phyloP scores from a whole-genome alignment of 2,888 invertebrate species.

The Choristoneura rosaceana region DNA sequence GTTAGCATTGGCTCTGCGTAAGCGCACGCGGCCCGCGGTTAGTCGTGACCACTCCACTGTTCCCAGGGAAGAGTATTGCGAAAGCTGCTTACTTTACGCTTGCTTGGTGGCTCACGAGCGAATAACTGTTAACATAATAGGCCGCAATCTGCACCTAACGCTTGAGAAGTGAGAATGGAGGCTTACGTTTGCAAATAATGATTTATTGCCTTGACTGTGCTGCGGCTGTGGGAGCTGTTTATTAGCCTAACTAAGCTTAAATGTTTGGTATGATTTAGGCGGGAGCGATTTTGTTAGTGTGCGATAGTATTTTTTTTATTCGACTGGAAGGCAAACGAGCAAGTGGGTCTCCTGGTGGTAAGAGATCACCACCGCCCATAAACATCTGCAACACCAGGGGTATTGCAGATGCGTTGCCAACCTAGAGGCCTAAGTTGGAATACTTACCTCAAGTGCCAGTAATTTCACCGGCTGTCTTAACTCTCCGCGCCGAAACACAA shows the following conservation, averaged over 20 bases:
- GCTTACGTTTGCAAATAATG: slow-evolving; percentile 33
- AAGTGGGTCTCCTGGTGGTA: no score
- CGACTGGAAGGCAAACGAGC: no score
- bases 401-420: no score
- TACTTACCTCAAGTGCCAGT: no score
- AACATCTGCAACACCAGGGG: no score
- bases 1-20: slow-evolving; percentile 4
- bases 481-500: no score
- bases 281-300: neutral
- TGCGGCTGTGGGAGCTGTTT: neutral
- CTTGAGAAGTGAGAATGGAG: slow-evolving; percentile 30
- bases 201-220: slow-evolving; percentile 23
- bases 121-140: slow-evolving; percentile 74
- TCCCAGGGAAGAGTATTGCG: slow-evolving; percentile 69
- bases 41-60: slow-evolving; percentile 61
- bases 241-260: neutral
- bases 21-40: slow-evolving; percentile 47
- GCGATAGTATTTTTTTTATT: no score
- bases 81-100: slow-evolving; percentile 62
- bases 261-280: neutral
- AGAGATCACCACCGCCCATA: no score
- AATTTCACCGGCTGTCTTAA: no score
- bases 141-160: slow-evolving; percentile 53
- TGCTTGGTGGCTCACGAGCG: slow-evolving; percentile 76
- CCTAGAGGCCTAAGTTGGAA: no score